Base-by-base conservation (phyloP, 2,797 vertebrate species). In the Molossus molossus region DNA sequence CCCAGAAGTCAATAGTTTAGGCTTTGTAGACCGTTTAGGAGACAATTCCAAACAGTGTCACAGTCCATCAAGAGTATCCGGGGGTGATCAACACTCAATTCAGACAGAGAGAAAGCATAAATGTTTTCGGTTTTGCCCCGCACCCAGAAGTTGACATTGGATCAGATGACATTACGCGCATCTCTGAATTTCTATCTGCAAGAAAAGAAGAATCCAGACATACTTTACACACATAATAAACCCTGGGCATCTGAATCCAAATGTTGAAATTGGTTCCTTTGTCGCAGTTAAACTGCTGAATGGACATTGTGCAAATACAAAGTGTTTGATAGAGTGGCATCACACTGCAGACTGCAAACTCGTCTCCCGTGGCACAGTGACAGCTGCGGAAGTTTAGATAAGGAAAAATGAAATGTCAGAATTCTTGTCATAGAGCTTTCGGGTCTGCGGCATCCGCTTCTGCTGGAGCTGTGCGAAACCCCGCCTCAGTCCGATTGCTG, bases 321-420 rank as follows among this genome's bases (percentile, higher is more conserved):
- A 95, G 69, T 45, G 64, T 50, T 1, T 70, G 60, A 93, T 60
- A 93, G 76, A 90, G 48, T n/a, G 4, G 57, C 73, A 79, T 80
- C 77, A 58, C 14, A n/a, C 29, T 12, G 18, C 33, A 65, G 53
- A 81, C 88, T 57, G 37, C 81, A 94, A 85, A 87, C 64, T 83
- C 65, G 83, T 91, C 92, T 93, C 92, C 81, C n/a, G 82, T 53
- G 88, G 67, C 67, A 87, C 40, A 91, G 91, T 79, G 97, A 93
- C 91, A 95, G 94, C 88, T 94, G 92, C 72, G 10, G 29, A 92
- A 75, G 79, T 94, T 95, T 84, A 94, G 96, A 95, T 97, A 94
- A 98, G 94, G 62, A 89, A 91, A 95, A 96, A 95, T 87, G 91
- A 96, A 97, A 97, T 96, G 90, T 97, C 96, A 97, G 79, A 90